Conservation (phyloP, 2,797 vertebrate species). For the Euthynnus affinis region DNA sequence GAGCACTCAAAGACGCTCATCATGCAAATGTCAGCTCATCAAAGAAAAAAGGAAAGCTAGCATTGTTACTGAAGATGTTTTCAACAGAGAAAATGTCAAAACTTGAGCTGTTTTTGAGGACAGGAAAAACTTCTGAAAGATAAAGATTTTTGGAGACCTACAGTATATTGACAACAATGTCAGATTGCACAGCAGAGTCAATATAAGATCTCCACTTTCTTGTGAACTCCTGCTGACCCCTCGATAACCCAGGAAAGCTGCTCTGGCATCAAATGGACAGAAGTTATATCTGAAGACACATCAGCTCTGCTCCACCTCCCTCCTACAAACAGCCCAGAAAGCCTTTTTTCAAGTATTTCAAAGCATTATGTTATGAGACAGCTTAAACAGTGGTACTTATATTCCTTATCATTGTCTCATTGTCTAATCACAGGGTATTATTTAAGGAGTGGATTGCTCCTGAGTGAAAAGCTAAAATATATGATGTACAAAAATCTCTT, state of each 20-base stretch:
- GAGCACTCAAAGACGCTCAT: not conserved
- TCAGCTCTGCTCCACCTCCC: not conserved
- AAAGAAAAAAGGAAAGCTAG: constrained; percentile 9
- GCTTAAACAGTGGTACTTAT: not conserved
- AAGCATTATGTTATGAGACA: not conserved
- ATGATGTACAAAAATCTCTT: constrained; percentile 7
- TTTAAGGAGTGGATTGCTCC: too few relatives aligned
- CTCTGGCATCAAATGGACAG: not conserved
- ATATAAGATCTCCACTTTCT: not conserved
- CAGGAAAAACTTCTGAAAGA: not conserved
- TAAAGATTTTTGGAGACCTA: not conserved
- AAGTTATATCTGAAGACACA: not conserved
- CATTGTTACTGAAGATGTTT: too few relatives aligned
- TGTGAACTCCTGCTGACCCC: not conserved
- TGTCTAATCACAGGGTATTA: too few relatives aligned
- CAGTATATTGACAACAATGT: not conserved
- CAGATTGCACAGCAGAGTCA: not conserved
- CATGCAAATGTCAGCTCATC: constrained; percentile 13
- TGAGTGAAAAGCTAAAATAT: too few relatives aligned
- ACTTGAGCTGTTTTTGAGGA: not conserved
- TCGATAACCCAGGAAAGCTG: not conserved
- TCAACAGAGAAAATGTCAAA: constrained; percentile 10
- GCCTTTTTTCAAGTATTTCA: not conserved
- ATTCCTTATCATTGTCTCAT: not conserved
- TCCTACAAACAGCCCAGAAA: constrained; percentile 17